These are phyloP conservation scores for Trinectes maculatus DNA, from an alignment of 2,113 vertebrate genomes.

Conservation along the genomic window DNA sequence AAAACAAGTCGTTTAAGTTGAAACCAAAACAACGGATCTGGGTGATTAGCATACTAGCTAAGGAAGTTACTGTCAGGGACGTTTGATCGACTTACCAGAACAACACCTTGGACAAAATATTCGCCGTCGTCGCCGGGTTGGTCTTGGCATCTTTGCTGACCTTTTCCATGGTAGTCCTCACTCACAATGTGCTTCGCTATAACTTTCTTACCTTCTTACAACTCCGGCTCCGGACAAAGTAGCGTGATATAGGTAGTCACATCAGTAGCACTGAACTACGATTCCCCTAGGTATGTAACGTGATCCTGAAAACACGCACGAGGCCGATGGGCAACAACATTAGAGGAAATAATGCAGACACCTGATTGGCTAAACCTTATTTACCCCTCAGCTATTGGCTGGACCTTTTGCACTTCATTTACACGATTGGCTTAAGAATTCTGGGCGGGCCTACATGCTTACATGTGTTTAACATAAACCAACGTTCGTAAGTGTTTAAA, in stretches of 20 bases:
- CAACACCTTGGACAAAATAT: constrained; percentile 75
- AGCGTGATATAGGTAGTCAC: too few species aligned
- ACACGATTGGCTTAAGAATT: constrained; percentile 17
- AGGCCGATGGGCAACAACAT: background rate
- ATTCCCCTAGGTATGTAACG: background rate
- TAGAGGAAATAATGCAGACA: background rate
- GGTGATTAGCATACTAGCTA: too few species aligned
- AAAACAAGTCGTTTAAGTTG: too few species aligned
- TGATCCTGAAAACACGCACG: background rate
- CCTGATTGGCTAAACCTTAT: constrained; percentile 34
- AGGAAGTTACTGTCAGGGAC: background rate
- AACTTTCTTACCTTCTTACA: too few species aligned
- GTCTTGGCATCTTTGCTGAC: constrained; percentile 58
- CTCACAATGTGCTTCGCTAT: too few species aligned
- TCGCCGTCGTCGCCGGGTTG: constrained; percentile 78
- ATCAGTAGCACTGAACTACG: too few species aligned
- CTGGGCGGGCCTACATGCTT: background rate
- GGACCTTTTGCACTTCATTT: fast-evolving
- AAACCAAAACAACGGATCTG: too few species aligned
- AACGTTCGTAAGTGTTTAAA: too few species aligned
- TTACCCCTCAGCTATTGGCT: background rate
- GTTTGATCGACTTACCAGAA: constrained; percentile 79
- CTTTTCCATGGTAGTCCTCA: constrained; percentile 72
- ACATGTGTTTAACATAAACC: background rate
- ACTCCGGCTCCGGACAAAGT: background rate